Conservation (phyloP, 2,113 vertebrate genomes). For the Nicator chloris region DNA sequence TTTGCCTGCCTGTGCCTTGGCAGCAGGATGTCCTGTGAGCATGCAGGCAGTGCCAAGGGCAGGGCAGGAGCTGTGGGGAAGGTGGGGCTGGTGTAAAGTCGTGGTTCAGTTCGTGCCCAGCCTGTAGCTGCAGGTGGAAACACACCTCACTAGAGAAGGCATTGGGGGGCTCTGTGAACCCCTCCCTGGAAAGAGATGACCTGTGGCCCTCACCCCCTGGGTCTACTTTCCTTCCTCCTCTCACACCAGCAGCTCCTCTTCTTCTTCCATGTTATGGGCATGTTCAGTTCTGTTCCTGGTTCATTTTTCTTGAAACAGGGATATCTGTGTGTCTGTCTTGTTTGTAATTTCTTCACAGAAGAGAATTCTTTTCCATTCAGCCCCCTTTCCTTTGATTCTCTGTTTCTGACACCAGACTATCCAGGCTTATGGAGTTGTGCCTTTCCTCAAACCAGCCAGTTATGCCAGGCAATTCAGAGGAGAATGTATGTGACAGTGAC, state of each 20-base stretch:
- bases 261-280: background rate
- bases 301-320: background rate
- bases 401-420: background rate
- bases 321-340: background rate
- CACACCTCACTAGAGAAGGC: background rate
- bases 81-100: background rate
- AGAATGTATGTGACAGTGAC: background rate
- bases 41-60: accelerated
- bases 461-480: background rate
- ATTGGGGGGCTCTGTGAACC: background rate
- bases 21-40: background rate
- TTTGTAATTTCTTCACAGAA: constrained; percentile 49
- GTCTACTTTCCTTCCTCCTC: background rate
- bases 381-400: background rate
- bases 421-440: background rate
- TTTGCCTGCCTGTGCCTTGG: background rate
- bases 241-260: background rate
- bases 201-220: accelerated
- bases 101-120: background rate
- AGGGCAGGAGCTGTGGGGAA: background rate
- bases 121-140: background rate
- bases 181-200: accelerated
- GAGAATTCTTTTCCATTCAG: background rate
- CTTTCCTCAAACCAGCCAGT: background rate
- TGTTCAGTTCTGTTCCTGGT: background rate